phyloP scores from a whole-genome alignment of 2,113 vertebrate species.

The Myrmophylax atrothorax region DNA sequence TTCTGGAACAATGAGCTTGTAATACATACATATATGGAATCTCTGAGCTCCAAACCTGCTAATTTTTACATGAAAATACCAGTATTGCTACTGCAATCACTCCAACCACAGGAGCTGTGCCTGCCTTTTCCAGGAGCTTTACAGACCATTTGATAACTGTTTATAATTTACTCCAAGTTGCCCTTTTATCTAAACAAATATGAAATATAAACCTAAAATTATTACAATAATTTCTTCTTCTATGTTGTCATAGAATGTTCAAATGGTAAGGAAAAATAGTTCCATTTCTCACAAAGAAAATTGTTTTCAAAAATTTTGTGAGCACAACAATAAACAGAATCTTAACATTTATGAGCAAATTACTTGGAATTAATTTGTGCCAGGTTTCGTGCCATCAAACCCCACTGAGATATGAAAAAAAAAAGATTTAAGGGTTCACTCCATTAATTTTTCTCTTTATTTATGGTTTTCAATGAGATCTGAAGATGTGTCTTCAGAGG shows the following conservation, averaged over 20 bases:
- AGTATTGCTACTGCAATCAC: not conserved
- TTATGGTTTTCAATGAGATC: not conserved
- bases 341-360: not conserved
- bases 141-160: not conserved
- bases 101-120: not conserved
- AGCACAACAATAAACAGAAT: not conserved
- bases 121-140: not conserved
- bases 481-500: not conserved
- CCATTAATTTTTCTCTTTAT: not conserved
- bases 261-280: not conserved
- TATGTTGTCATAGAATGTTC: not conserved
- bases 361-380: not conserved
- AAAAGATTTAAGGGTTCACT: not conserved
- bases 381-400: not conserved
- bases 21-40: not conserved
- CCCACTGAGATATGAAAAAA: not conserved
- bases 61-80: not conserved
- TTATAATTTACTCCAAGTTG: not conserved
- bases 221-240: not conserved
- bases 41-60: accelerated
- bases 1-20: not conserved
- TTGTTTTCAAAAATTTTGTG: not conserved
- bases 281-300: not conserved
- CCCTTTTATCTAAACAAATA: not conserved
- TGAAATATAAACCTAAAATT: not conserved